Evolutionary conservation across 2,888 invertebrate genomes (phyloP).

Genomic region (Dynastes hyllus): DNA sequence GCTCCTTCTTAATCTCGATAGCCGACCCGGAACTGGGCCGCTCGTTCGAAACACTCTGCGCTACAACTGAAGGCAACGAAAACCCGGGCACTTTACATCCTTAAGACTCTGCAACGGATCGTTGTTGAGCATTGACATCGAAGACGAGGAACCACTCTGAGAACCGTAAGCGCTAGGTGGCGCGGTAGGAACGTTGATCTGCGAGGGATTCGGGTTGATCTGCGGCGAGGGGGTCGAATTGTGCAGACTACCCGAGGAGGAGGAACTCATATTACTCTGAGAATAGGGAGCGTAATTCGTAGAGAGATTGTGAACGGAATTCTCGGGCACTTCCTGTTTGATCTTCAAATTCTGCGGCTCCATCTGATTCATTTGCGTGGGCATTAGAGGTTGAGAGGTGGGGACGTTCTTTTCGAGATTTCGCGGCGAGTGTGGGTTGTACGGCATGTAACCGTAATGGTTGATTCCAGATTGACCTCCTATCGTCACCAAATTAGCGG

Average conservation of each 20-base stretch:
- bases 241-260: conserved; percentile 21
- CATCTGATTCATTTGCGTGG: conserved; percentile 66
- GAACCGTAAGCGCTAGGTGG: conserved; percentile 69
- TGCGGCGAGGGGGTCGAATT: conserved; percentile 47
- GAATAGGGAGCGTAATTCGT: conserved; percentile 31
- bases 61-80: conserved; percentile 69
- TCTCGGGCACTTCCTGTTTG: conserved; percentile 78
- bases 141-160: conserved; percentile 67
- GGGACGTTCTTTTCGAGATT: conserved; percentile 60
- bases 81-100: conserved; percentile 87
- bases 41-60: conserved; percentile 62
- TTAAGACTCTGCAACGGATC: conserved; percentile 86
- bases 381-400: conserved; percentile 54
- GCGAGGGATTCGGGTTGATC: conserved; percentile 68
- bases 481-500: conserved; percentile 75
- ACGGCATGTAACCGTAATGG: conserved; percentile 78
- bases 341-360: conserved; percentile 84
- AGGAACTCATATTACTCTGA: conserved; percentile 26
- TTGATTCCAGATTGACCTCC: conserved; percentile 74
- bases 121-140: conserved; percentile 59
- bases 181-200: conserved; percentile 66
- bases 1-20: conserved; percentile 84
- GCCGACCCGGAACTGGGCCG: conserved; percentile 76
- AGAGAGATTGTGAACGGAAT: conserved; percentile 60
- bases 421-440: conserved; percentile 65